phyloP scores from a whole-genome alignment of 64 coral and sea anemone species.

The Stichodactyla mertensii region DNA sequence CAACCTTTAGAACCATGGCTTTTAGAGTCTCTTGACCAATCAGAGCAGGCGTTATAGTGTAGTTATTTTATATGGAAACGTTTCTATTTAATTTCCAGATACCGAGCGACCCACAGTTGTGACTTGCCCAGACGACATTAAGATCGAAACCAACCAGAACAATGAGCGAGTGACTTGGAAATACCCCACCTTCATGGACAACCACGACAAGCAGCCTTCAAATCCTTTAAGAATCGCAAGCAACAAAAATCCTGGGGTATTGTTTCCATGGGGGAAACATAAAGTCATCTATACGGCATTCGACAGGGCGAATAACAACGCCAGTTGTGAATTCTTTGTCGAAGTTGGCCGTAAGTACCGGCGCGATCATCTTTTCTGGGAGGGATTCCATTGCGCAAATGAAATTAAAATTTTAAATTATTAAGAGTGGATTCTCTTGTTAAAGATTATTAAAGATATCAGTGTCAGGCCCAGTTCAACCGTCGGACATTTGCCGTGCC shows the following conservation, averaged over 20 bases:
- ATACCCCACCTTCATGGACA: slow-evolving; percentile 73
- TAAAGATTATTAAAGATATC: too few species aligned
- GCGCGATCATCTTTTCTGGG: too few species aligned
- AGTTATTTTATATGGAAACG: too few species aligned
- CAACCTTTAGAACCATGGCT: too few species aligned
- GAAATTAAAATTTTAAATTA: too few species aligned
- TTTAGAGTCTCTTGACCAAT: slow-evolving; percentile 4
- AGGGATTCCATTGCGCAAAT: too few species aligned
- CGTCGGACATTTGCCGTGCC: too few species aligned
- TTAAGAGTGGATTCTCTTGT: too few species aligned
- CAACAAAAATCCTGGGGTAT: slow-evolving; percentile 59
- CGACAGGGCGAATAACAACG: slow-evolving; percentile 78
- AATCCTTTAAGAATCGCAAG: slow-evolving; percentile 45
- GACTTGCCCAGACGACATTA: slow-evolving; percentile 61
- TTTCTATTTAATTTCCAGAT: slow-evolving; percentile 29
- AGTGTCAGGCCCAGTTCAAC: too few species aligned
- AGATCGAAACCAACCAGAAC: slow-evolving; percentile 41
- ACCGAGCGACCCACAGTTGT: slow-evolving; percentile 61
- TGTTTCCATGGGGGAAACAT: slow-evolving; percentile 66
- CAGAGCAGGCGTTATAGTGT: too few species aligned
- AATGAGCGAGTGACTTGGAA: slow-evolving; percentile 68
- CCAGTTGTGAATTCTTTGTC: slow-evolving; percentile 70
- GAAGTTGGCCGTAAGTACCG: slow-evolving; percentile 73
- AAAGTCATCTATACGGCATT: slow-evolving; percentile 66
- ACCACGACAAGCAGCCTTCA: slow-evolving; percentile 54